Evolutionary conservation across 53 echinoderm and acorn worm species (phyloP).

Genomic region (Zoroaster sp.): DNA sequence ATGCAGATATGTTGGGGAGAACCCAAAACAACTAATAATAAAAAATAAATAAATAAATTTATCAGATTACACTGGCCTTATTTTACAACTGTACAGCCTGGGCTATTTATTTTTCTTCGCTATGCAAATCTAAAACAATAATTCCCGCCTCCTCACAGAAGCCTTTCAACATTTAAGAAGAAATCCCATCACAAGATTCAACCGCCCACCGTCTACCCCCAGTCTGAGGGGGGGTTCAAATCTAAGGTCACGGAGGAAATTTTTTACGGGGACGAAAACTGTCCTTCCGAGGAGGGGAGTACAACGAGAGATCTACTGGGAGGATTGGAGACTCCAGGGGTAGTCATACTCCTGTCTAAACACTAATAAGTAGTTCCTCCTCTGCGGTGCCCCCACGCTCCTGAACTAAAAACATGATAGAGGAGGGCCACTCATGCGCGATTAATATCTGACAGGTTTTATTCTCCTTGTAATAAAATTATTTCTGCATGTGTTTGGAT

Average conservation of each 20-base stretch:
- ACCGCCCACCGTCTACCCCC: neutral
- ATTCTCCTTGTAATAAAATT: neutral
- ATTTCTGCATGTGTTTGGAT: neutral
- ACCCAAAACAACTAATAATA: too few species aligned
- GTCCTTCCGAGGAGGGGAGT: neutral
- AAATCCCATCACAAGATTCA: neutral
- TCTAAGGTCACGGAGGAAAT: neutral
- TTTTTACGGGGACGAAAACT: neutral
- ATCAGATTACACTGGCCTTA: too few species aligned
- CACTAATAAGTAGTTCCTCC: neutral
- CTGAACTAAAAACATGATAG: neutral
- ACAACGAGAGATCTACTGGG: neutral
- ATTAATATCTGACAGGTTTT: neutral
- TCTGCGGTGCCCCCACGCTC: neutral
- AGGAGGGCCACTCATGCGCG: neutral
- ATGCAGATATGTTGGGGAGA: too few species aligned
- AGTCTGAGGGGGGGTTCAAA: neutral
- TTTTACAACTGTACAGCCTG: too few species aligned
- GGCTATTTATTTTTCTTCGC: too few species aligned
- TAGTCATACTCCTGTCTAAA: neutral
- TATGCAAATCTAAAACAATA: too few species aligned
- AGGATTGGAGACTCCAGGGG: neutral
- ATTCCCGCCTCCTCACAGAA: too few species aligned
- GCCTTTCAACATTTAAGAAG: neutral
- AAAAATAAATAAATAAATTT: too few species aligned